Conservation (phyloP, 2,888 invertebrate genomes). For the Pterobdella sp. region DNA sequence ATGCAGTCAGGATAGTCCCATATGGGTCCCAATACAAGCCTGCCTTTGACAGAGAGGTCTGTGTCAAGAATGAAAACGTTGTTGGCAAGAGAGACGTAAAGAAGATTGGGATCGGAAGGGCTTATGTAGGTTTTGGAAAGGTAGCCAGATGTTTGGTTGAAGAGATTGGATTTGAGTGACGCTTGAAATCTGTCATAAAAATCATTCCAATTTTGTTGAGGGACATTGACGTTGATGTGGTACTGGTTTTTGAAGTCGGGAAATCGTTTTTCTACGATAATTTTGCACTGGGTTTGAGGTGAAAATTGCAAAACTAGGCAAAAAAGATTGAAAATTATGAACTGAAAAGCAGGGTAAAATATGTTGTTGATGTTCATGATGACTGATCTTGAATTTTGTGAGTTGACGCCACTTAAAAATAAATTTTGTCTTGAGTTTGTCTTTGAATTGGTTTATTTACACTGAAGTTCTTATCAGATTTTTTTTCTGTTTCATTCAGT, state of each 20-base stretch:
- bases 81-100: slow-evolving; percentile 25
- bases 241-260: neutral
- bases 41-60: slow-evolving; percentile 11
- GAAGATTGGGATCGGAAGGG: neutral
- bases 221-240: neutral
- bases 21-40: slow-evolving; percentile 23
- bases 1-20: slow-evolving; percentile 27
- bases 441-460: no score
- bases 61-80: slow-evolving; percentile 17
- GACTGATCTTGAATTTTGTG: no score
- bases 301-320: no score
- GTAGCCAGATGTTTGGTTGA: neutral
- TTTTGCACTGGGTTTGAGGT: no score
- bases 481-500: no score
- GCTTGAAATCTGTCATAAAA: neutral
- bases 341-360: no score
- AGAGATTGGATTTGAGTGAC: neutral
- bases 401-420: no score
- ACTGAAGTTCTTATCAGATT: no score
- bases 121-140: neutral
- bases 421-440: no score
- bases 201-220: neutral
- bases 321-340: no score
- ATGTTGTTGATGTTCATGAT: no score
- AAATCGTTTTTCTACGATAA: no score